Evolutionary conservation across 2,888 invertebrate genomes (phyloP), one percentile per base, ranked within the genome.

Genomic region (Sycophila texana): DNA sequence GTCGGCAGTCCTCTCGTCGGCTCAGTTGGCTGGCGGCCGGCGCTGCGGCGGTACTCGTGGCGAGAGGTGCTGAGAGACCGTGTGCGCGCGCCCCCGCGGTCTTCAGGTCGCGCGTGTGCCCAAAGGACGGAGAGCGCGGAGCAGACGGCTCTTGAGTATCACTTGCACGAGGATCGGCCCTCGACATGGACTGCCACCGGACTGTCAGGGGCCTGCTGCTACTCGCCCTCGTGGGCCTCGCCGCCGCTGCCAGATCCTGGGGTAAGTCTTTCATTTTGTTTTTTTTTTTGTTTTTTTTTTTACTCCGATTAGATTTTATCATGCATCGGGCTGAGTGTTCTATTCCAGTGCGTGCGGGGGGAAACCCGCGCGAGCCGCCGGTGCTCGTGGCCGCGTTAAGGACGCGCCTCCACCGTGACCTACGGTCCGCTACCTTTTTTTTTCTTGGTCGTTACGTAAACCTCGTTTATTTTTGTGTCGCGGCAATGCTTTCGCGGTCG

Each of bases 191-290:
- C 26, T 57, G 55, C 12, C 14, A 1, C 14, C 14, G 16, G 53
- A 53, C 47, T 13, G n/a, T 65, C n/a, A 5, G 10, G n/a, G 26
- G 26, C 26, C 4, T 74, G 18, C 20, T 74, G 13, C 66, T 58
- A 26, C 26, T 51, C 13, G 14, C 26, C 22, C 18, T 55, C 18
- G 5, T 61, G 55, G 14, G 20, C 26, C 53, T 26, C 1, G 65
- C 83, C 74, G 82, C 70, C 49, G 79, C 83, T 82, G 88, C 85
- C 82, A 86, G 84, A 77, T 85, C 88, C 47, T 89, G 89, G 89
- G 89, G 89, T 89, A 82, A 89, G 89, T 84, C 67, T 60, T 70
- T 10, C 55, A 20, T 67, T 65, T 49, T 74, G 20, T 67, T 65
- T 49, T 74, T 77, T 79, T 76, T 79, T 65, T 30, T 57, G 13